Evolutionary conservation across 2,797 vertebrate genomes (phyloP), one percentile per base, ranked within the genome.

Genomic region (Chelmon rostratus): DNA sequence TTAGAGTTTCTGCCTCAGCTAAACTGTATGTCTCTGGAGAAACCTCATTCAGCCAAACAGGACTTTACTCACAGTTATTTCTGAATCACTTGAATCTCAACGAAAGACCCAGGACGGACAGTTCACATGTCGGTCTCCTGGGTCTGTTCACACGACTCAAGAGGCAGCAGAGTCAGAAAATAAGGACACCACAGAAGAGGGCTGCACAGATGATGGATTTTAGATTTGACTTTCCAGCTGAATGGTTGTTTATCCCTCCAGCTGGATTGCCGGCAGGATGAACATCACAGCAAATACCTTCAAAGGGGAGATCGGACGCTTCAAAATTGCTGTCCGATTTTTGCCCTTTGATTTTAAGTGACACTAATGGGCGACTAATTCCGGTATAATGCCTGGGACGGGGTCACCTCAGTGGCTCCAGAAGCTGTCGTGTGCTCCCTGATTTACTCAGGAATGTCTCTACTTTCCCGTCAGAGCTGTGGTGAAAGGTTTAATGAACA

Each of bases 281-380:
- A 62, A 52, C 46, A 62, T 19, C 47, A n/a, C 57, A 16, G 57
- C 23, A 33, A 42, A 42, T 16, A 33, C 35, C 69, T 62, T 62
- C 57, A 62, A 72, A 33, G 57, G 12, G n/a, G 37, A 68, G 46
- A 59, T 25, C 31, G 6, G 1, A 49, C 38, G 56, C 44, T 71
- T 28, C 28, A 38, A 21, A 50, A 21, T 16, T 1, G 13, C 44
- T 1, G 5, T 8, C 31, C 58, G 54, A 35, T 42, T 47, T 33
- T 12, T 25, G 40, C 40, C 52, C 52, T 49, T 70, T 47, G 42
- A 58, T 35, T 37, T 12, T 49, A 28, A 35, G 40, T 57, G 18
- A 44, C 42, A 8, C 21, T 37, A 37, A 19, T 25, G 15, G 13
- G 12, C 2, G 42, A 21, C 38, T 44, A 59, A 40, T 38, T 15